Evolutionary conservation across 2,113 vertebrate genomes (phyloP).

Genomic region (Taxidea taxus): DNA sequence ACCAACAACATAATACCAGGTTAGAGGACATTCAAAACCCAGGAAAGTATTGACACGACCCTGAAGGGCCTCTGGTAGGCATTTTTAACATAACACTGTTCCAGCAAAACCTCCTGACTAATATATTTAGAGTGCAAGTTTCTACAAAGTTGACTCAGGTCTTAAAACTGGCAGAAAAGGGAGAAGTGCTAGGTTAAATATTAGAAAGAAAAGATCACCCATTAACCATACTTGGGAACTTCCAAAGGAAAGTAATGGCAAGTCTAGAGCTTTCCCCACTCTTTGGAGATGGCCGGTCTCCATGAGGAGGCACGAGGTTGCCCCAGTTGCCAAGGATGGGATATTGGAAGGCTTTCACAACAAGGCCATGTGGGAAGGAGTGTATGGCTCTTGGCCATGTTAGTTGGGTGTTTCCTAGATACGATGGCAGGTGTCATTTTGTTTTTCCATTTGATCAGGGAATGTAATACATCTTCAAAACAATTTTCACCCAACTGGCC

Average conservation of each 20-base stretch:
- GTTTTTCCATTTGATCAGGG: conserved; percentile 87
- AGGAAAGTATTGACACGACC: not conserved
- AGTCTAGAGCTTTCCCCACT: conserved; percentile 64
- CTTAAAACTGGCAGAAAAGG: conserved; percentile 70
- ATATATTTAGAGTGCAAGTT: not conserved
- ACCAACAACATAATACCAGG: not conserved
- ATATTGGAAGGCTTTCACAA: conserved; percentile 76
- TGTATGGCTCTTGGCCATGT: conserved; percentile 81
- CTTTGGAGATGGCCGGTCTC: conserved; percentile 76
- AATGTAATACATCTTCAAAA: conserved; percentile 89
- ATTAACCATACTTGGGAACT: conserved; percentile 80
- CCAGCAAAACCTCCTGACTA: conserved; percentile 63
- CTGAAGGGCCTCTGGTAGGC: conserved; percentile 20
- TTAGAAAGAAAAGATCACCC: conserved; percentile 75
- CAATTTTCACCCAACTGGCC: conserved; percentile 80
- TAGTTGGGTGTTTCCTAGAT: conserved; percentile 84
- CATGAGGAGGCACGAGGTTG: conserved; percentile 79
- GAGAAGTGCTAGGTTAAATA: conserved; percentile 68
- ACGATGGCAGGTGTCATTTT: conserved; percentile 85
- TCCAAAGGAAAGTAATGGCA: conserved; percentile 68
- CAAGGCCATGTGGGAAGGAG: conserved; percentile 77
- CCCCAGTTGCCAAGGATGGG: conserved; percentile 77
- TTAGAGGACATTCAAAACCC: conserved; percentile 60
- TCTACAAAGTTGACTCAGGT: conserved; percentile 67
- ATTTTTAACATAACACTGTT: conserved; percentile 39